Conservation (phyloP, 2,113 vertebrate species). For the Hylia prasina region DNA sequence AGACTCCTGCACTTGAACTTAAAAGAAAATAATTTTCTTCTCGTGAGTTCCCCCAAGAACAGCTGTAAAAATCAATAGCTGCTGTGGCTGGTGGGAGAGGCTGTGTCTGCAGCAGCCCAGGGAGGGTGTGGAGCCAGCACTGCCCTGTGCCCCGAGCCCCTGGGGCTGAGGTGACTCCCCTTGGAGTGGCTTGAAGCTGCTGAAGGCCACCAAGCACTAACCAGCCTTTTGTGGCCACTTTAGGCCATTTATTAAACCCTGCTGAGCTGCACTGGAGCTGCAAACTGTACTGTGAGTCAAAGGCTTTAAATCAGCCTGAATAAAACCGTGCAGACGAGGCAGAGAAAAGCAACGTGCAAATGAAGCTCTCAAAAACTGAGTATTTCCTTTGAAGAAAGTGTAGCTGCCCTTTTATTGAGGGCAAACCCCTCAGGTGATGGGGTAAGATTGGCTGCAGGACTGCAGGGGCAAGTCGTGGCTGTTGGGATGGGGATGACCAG, state of each 20-base stretch:
- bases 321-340: fast-evolving
- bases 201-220: neutral
- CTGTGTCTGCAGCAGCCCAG: neutral
- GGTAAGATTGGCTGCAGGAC: neutral
- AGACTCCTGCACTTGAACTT: neutral
- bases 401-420: neutral
- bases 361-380: neutral
- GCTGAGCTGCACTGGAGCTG: neutral
- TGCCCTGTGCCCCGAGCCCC: neutral
- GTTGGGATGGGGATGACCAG: neutral
- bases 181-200: fast-evolving
- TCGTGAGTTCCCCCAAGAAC: neutral
- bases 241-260: neutral
- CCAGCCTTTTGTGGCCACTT: neutral
- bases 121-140: fast-evolving
- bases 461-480: neutral
- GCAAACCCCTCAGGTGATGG: neutral
- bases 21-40: slow-evolving; percentile 21
- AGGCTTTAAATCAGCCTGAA: neutral
- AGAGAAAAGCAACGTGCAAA: neutral
- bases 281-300: neutral
- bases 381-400: neutral
- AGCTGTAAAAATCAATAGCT: neutral
- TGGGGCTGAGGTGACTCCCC: fast-evolving
- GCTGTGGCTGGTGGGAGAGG: neutral